Evolutionary conservation across 2,113 vertebrate genomes (phyloP).

Genomic region (Carollia perspicillata): DNA sequence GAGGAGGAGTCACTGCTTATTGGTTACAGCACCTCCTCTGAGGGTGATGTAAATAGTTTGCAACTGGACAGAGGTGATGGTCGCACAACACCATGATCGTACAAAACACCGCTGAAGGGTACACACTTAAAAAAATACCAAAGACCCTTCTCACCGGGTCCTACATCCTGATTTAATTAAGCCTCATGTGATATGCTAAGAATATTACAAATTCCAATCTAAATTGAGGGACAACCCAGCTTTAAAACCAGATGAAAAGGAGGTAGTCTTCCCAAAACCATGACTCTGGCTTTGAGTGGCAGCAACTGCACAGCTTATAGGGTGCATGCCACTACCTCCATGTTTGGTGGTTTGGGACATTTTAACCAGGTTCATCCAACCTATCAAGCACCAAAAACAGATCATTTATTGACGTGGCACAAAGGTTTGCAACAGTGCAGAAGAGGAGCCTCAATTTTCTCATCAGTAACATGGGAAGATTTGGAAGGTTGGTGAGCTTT

Average conservation of each 20-base stretch:
- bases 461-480: not conserved
- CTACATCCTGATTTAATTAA: not conserved
- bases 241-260: not conserved
- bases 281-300: not conserved
- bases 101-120: not conserved
- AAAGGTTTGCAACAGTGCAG: not conserved
- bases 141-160: not conserved
- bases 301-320: not conserved
- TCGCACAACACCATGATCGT: not conserved
- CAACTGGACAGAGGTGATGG: not conserved
- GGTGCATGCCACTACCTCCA: too few species aligned
- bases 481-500: not conserved
- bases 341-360: not conserved
- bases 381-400: not conserved
- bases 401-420: not conserved
- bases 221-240: not conserved
- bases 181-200: not conserved
- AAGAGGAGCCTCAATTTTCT: not conserved
- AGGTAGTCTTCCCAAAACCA: not conserved
- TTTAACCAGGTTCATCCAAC: not conserved
- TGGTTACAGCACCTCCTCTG: not conserved
- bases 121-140: not conserved
- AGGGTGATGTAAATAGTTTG: not conserved
- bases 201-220: not conserved
- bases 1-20: rapidly evolving